Evolutionary conservation across 2,113 vertebrate species (phyloP), one percentile per base, ranked within the genome.

Genomic region (Xenopus tropicalis): DNA sequence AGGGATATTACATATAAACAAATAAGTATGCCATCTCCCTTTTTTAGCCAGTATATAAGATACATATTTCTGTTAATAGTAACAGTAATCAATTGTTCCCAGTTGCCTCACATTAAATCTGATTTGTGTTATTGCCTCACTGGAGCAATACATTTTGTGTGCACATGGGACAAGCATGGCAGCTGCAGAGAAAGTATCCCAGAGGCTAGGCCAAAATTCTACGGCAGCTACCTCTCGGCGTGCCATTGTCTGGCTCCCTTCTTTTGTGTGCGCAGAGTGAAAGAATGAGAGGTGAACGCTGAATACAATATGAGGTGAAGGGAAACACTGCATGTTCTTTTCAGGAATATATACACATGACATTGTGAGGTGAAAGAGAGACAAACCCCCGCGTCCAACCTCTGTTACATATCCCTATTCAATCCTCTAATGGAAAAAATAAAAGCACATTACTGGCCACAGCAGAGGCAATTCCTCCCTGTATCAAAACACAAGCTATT

Each of bases 91-190:
- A 62, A 17, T 73, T 78, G 13, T 29, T n/a, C 1, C 24, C 78
- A 44, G 20, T 51, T 42, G 19, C 11, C 23, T 4, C 52, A 54
- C 1, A 66, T 57, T 68, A 29, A 12, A 1, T 29, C 64, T 20
- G 78, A 80, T 79, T 10, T 76, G 21, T 23, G 57, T 70, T 64
- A 79, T 76, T 84, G 65, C 82, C 85, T 22, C 7, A 62, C 67
- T 78, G 69, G 2, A 78, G 61, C 21, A 13, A 25, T 23, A 43
- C 25, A 43, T 46, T 61, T 20, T 20, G 79, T 76, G 66, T 71
- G 71, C 42, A 42, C 48, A 37, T 46, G 43, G 71, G 14, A 66
- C 4, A 58, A 12, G 44, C 2, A 73, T 3, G n/a, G 25, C 51
- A 22, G 16, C 1, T 12, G 61, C 14, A 78, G 68, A 62, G 21